These are phyloP conservation scores for Frieseomelitta varia DNA, from an alignment of 1,140 invertebrate species.

Conservation along the genomic window DNA sequence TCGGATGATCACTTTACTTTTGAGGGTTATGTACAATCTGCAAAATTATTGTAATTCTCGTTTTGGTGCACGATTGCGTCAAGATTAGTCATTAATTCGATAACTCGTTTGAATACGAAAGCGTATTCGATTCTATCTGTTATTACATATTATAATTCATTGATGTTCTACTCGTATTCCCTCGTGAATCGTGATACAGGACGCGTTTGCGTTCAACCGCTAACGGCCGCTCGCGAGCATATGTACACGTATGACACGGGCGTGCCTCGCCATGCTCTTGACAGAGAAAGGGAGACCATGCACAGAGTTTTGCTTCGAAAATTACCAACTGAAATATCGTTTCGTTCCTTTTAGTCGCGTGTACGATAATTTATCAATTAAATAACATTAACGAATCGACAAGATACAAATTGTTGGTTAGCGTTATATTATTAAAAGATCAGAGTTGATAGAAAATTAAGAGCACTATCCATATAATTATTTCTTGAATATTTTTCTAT, in stretches of 20 bases:
- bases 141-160: conserved; percentile 59
- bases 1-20: background rate
- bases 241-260: conserved; percentile 56
- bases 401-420: background rate
- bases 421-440: background rate
- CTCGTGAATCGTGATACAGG: conserved; percentile 68
- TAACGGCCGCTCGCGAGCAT: conserved; percentile 48
- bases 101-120: conserved; percentile 21
- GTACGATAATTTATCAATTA: too few species aligned
- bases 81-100: background rate
- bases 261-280: conserved; percentile 59
- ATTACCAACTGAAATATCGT: background rate
- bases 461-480: background rate
- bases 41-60: background rate
- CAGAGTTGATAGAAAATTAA: background rate
- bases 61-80: background rate
- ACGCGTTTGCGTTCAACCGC: conserved; percentile 68
- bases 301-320: conserved; percentile 5
- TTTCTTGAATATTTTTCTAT: too few species aligned
- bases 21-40: background rate
- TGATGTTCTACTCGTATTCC: conserved; percentile 61
- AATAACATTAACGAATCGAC: too few species aligned
- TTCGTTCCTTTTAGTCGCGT: background rate
- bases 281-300: conserved; percentile 34
- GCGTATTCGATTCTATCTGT: conserved; percentile 11